phyloP scores from a whole-genome alignment of 2,888 invertebrate genomes.

The Drosophila imparisetae region DNA sequence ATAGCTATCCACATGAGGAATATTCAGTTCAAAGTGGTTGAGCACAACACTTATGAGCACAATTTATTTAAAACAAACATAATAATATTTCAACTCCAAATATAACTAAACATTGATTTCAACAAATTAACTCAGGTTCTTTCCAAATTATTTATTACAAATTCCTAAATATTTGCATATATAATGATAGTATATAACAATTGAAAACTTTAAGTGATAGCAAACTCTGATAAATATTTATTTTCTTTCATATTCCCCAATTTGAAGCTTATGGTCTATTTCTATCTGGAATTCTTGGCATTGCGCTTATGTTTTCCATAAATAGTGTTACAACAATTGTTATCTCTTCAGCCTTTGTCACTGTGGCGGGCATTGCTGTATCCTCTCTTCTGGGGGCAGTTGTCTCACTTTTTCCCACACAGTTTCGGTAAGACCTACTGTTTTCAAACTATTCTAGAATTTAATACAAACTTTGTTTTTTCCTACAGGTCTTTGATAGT shows the following conservation, averaged over 20 bases:
- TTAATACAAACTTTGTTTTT: background rate
- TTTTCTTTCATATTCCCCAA: background rate
- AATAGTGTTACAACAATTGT: slow-evolving; percentile 86
- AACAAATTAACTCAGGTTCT: background rate
- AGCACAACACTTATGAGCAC: background rate
- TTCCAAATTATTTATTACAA: background rate
- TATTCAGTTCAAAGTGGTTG: background rate
- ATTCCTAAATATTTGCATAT: background rate
- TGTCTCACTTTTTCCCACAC: slow-evolving; percentile 82
- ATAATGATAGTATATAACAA: background rate
- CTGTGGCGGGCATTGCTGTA: slow-evolving; percentile 78
- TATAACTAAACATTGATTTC: background rate
- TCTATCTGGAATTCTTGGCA: slow-evolving; percentile 85
- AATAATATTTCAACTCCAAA: background rate
- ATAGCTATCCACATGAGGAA: background rate
- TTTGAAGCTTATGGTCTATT: slow-evolving; percentile 84
- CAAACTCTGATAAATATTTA: background rate
- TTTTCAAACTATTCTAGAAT: background rate
- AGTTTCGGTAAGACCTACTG: slow-evolving; percentile 76
- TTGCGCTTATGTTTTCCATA: slow-evolving; percentile 86
- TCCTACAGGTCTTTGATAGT: slow-evolving; percentile 86
- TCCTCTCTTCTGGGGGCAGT: slow-evolving; percentile 81
- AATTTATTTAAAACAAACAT: background rate
- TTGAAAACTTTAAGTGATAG: background rate
- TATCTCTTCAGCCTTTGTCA: slow-evolving; percentile 86